Percentiles rank a stretch among this genome's conserved stretches.
Evolutionary conservation across 2,113 vertebrate species (phyloP).

Genomic region (Aleadryas rufinucha): DNA sequence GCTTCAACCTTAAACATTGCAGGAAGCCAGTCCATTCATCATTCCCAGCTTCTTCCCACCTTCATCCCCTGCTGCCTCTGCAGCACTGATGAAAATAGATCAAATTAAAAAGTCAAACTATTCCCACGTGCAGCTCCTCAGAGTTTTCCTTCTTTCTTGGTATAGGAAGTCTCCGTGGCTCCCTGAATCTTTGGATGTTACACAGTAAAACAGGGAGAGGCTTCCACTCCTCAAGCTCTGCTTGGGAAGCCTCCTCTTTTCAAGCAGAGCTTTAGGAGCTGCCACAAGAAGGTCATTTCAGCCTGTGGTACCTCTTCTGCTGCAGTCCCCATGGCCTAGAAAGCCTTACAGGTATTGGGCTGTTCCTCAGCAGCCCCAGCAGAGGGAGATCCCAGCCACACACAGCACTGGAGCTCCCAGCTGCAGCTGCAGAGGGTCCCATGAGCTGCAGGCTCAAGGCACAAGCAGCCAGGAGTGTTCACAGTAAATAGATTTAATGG

Average conservation of each 20-base stretch:
- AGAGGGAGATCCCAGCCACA: neutral
- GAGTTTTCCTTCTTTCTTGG: neutral
- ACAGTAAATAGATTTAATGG: neutral
- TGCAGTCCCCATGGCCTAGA: neutral
- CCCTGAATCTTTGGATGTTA: neutral
- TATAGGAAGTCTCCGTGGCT: rapidly evolving
- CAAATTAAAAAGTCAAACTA: neutral
- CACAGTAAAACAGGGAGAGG: rapidly evolving
- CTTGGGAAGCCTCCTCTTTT: neutral
- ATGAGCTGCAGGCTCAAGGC: rapidly evolving
- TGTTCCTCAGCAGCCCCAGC: neutral
- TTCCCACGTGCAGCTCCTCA: neutral
- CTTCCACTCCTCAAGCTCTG: neutral
- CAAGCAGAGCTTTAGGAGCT: neutral
- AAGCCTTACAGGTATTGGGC: neutral
- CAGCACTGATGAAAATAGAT: neutral
- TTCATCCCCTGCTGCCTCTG: neutral
- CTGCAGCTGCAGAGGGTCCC: neutral
- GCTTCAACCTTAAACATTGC: neutral
- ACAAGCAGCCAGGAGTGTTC: neutral
- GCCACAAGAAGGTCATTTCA: neutral
- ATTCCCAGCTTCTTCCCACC: neutral
- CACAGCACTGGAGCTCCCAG: neutral
- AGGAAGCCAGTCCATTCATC: neutral
- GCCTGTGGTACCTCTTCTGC: neutral